Conservation (phyloP, 2,113 vertebrate genomes). For the human region GRCh38 chr4:13616001-13616500, state of each 20-base stretch:
- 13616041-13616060: conserved; percentile 21
- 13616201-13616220: background rate
- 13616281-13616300: background rate
- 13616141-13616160: background rate
- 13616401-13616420: background rate
- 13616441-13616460: background rate
- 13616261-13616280: background rate
- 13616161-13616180: background rate
- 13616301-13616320: background rate
- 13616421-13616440: background rate
- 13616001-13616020: background rate
- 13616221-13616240: too few species aligned
- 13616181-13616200: background rate
- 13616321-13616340: background rate
- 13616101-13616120: background rate
- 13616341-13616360: background rate
- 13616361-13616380: background rate
- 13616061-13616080: conserved; percentile 23
- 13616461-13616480: background rate
- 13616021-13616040: conserved; percentile 32
- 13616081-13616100: background rate
- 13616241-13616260: background rate
- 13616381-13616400: background rate
- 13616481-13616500: background rate
- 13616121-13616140: background rate